Conservation (phyloP, 2,113 vertebrate genomes). For the Aptenodytes patagonicus region DNA sequence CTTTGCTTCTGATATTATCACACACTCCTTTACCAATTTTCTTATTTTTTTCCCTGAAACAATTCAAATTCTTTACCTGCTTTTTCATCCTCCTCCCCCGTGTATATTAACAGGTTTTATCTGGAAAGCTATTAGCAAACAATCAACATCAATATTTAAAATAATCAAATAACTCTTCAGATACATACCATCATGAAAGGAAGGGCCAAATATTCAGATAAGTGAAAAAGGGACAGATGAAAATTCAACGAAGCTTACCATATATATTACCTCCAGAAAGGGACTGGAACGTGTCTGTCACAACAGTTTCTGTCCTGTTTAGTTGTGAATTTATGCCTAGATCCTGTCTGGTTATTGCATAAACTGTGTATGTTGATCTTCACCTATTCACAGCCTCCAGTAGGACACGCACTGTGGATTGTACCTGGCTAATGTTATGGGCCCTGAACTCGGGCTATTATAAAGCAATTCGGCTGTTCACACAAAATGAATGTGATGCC, state of each 20-base stretch:
- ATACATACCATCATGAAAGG: not conserved
- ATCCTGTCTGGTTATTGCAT: not conserved
- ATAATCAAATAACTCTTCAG: not conserved
- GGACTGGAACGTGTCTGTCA: not conserved
- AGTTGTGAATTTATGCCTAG: not conserved
- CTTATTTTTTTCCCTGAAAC: not conserved
- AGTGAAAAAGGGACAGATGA: not conserved
- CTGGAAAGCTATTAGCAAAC: not conserved
- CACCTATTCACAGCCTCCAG: not conserved
- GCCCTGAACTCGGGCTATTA: not conserved
- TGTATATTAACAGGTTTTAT: not conserved
- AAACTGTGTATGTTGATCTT: not conserved
- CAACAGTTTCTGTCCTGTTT: not conserved
- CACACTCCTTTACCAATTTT: not conserved
- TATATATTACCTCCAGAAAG: not conserved
- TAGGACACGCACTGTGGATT: not conserved
- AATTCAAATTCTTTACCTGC: not conserved
- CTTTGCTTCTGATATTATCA: not conserved
- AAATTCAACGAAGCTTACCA: not conserved
- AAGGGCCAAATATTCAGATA: not conserved
- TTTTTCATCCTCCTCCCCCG: not conserved
- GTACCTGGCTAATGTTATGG: not conserved
- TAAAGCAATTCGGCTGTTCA: not conserved
- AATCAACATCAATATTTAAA: not conserved
- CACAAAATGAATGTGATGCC: not conserved